phyloP scores from a whole-genome alignment of 2,113 vertebrate species.

The Suncus etruscus region DNA sequence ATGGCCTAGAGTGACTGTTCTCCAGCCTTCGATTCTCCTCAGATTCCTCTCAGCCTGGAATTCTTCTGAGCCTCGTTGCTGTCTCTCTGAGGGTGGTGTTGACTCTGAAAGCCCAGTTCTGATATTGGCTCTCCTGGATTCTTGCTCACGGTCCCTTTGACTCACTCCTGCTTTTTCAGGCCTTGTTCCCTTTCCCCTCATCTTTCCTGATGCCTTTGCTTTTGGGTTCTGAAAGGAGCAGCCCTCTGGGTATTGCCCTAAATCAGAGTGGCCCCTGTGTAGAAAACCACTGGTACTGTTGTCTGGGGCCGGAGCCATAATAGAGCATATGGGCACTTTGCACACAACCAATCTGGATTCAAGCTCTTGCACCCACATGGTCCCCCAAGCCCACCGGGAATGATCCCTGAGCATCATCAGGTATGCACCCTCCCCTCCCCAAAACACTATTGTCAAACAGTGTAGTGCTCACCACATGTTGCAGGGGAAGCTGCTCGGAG shows the following conservation, averaged over 20 bases:
- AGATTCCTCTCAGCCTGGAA: conserved; percentile 61
- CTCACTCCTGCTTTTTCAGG: conserved; percentile 72
- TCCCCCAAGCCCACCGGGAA: too few species aligned
- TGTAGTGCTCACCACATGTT: neutral
- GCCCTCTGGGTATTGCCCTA: neutral
- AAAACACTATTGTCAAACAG: too few species aligned
- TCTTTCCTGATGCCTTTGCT: conserved; percentile 52
- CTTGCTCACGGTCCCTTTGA: conserved; percentile 59
- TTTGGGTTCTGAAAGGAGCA: conserved; percentile 14
- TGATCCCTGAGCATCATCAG: too few species aligned
- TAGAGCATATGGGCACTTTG: too few species aligned
- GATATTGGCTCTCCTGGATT: conserved; percentile 56
- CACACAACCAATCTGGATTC: too few species aligned
- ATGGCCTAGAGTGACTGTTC: conserved; percentile 67
- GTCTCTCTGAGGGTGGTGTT: conserved; percentile 47
- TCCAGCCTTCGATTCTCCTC: neutral
- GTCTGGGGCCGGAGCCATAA: too few species aligned
- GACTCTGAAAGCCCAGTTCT: conserved; percentile 63
- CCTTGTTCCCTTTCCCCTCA: conserved; percentile 54
- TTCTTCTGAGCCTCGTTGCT: conserved; percentile 71
- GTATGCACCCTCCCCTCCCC: too few species aligned
- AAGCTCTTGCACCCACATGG: too few species aligned
- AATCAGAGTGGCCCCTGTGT: neutral
- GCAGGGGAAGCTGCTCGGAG: neutral
- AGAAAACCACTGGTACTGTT: neutral